phyloP scores from a whole-genome alignment of 1,140 invertebrate genomes.

The Cydia fagiglandana region DNA sequence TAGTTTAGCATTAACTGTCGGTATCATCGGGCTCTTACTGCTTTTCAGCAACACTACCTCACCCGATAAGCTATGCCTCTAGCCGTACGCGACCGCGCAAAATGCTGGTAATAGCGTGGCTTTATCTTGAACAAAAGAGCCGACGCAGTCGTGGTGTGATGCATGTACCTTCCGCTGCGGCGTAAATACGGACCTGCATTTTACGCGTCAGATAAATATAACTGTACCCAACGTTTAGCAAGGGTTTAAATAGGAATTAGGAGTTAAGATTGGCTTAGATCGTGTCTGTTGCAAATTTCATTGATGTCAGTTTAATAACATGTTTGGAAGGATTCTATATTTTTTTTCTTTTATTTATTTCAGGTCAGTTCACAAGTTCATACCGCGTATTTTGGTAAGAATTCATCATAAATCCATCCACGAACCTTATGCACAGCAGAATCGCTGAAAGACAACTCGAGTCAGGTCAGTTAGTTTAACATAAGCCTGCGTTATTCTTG shows the following conservation, averaged over 20 bases:
- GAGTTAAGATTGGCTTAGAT: slow-evolving; percentile 13
- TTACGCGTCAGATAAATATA: slow-evolving; percentile 29
- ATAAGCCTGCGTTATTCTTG: slow-evolving; percentile 5
- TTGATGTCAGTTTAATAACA: neutral
- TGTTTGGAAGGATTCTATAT: neutral
- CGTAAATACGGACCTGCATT: slow-evolving; percentile 30
- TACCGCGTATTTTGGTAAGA: neutral
- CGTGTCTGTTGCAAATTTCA: slow-evolving; percentile 3
- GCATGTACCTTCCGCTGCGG: slow-evolving; percentile 45
- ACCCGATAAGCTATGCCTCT: slow-evolving; percentile 29
- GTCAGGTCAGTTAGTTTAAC: neutral
- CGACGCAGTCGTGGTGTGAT: slow-evolving; percentile 42
- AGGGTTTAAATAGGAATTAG: slow-evolving; percentile 21
- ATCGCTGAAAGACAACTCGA: neutral
- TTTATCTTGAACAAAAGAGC: slow-evolving; percentile 53
- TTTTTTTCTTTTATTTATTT: neutral
- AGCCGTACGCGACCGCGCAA: slow-evolving; percentile 31
- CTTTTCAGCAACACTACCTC: slow-evolving; percentile 1
- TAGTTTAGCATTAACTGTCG: neutral
- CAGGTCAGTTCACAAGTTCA: neutral
- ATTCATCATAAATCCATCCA: too few relatives aligned
- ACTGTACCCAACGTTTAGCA: slow-evolving; percentile 24
- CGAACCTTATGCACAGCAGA: too few relatives aligned
- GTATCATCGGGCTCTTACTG: slow-evolving; percentile 11
- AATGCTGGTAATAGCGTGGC: slow-evolving; percentile 44